These are phyloP conservation scores for Coccyzus lansbergi DNA, from an alignment of 2,797 vertebrate species.

Conservation along the genomic window DNA sequence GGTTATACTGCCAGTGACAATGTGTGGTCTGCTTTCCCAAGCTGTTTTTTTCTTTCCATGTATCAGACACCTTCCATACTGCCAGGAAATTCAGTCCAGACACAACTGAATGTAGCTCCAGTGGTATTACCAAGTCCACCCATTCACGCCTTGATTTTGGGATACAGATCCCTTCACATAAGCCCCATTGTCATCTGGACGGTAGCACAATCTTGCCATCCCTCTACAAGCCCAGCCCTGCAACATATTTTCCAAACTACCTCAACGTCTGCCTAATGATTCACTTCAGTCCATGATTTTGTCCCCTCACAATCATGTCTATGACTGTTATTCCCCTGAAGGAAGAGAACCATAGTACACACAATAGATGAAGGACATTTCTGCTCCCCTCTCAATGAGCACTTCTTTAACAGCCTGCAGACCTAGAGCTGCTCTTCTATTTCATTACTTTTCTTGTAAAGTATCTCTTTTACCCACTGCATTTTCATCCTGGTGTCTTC, in stretches of 20 bases:
- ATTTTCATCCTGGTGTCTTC: neutral
- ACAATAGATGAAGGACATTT: neutral
- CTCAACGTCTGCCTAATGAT: neutral
- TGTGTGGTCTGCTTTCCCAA: neutral
- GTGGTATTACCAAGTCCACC: neutral
- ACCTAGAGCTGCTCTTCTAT: neutral
- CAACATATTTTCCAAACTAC: neutral
- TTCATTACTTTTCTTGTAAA: neutral
- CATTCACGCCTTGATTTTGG: neutral
- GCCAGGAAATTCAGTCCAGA: neutral
- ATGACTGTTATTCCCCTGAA: neutral
- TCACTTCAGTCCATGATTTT: neutral
- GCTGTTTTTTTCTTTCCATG: rapidly evolving
- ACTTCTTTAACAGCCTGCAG: neutral
- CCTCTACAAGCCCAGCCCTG: neutral
- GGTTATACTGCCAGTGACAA: neutral
- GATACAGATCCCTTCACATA: neutral
- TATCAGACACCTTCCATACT: neutral
- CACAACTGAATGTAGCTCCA: rapidly evolving
- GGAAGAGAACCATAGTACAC: neutral
- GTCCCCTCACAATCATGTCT: neutral
- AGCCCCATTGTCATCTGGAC: neutral
- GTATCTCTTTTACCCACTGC: neutral
- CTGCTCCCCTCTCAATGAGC: neutral
- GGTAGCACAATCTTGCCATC: neutral